Evolutionary conservation across 1,140 invertebrate species (phyloP).

Genomic region (Asbolus verrucosus): DNA sequence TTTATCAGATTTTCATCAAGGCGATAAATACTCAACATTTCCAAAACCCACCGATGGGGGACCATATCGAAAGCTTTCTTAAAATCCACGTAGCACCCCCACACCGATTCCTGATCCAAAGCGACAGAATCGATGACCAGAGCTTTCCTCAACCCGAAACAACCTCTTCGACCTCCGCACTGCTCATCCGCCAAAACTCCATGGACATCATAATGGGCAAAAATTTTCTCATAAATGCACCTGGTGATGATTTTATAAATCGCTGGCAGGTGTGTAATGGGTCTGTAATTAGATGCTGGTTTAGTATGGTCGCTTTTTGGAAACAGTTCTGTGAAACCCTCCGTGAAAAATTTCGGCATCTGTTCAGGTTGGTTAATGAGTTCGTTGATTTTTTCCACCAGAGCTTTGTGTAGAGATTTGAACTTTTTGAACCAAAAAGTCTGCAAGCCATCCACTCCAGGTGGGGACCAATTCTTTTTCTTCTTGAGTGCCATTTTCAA

Average conservation of each 20-base stretch:
- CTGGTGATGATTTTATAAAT: not conserved
- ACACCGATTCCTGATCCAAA: not conserved
- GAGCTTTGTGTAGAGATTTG: not conserved
- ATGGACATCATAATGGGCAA: not conserved
- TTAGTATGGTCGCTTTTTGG: not conserved
- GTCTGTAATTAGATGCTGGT: not conserved
- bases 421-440: slow-evolving; percentile 1
- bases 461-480: not conserved
- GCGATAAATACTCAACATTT: not conserved
- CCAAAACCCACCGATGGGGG: not conserved
- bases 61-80: not conserved
- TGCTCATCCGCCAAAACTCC: not conserved
- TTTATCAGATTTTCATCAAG: not conserved
- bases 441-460: not conserved
- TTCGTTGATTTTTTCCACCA: not conserved
- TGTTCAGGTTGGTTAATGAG: not conserved
- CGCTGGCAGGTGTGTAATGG: not conserved
- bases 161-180: not conserved
- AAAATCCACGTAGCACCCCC: not conserved
- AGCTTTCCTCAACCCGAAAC: not conserved
- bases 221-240: slow-evolving; percentile 2
- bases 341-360: slow-evolving; percentile 1
- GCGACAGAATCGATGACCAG: not conserved
- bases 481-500: too few species aligned
- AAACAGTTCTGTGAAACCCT: not conserved